Evolutionary conservation across 2,888 invertebrate genomes (phyloP), one percentile per base, ranked within the genome.

Genomic region (Caenorhabditis imperialis): DNA sequence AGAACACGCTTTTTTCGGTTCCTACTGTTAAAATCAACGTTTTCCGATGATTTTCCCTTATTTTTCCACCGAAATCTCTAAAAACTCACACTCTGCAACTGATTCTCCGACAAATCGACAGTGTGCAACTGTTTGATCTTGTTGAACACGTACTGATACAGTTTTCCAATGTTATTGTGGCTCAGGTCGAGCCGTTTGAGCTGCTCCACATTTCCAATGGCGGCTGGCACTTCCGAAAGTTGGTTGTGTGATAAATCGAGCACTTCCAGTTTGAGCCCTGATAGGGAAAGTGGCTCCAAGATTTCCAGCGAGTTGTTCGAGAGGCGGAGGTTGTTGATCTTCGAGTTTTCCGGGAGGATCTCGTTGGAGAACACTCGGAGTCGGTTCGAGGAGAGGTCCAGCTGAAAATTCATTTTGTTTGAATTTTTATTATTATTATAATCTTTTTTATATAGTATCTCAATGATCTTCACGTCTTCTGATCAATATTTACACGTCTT

Each of bases 311-410:
- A 70, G 63, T 86, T 86, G 63, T 84, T 81, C 37, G 63, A 33
- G 22, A 86, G 44, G 7, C 60, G 30, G 18, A 86, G 75, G 16
- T 42, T 69, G 10, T 45, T 44, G 30, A 86, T 74, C 38, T 80
- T 79, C 12, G 67, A 57, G 23, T 79, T 61, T 1, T 80, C 81
- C 37, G 81, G 63, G 22, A 85, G 80, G 4, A 62, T 48, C 4
- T 55, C 35, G 14, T 76, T 54, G 22, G 79, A 54, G 37, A 70
- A 57, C 44, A 63, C 61, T 53, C 74, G 75, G 12, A 86, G 48
- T 12, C 61, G 70, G 55, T 86, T 86, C 48, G 78, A 75, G 27
- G 84, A 84, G 22, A 86, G 55, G 62, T 86, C 84, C 44, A 86
- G 71, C 86, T 85, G 77, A 53, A 85, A 85, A 55, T 47, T 22